These are phyloP conservation scores for Aethina tumida DNA, from an alignment of 1,140 invertebrate species.

Conservation along the genomic window DNA sequence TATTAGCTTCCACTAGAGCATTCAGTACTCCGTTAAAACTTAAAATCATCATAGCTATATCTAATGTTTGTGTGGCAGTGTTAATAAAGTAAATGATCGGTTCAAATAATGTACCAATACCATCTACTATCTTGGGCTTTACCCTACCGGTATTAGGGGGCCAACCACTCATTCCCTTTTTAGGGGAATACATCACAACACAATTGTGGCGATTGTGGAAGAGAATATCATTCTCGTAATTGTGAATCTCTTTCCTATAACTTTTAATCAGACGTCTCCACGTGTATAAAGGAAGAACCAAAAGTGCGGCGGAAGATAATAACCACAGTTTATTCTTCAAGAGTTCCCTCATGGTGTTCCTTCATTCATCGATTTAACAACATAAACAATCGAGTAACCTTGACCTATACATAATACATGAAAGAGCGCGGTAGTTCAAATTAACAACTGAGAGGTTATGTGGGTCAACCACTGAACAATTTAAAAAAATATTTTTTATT, in stretches of 20 bases:
- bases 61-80: conserved; percentile 12
- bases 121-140: conserved; percentile 8
- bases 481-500: no score
- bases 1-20: conserved; percentile 10
- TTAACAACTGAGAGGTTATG: no score
- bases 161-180: conserved; percentile 15
- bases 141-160: conserved; percentile 9
- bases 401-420: no score
- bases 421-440: no score
- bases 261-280: conserved; percentile 12
- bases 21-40: conserved; percentile 9
- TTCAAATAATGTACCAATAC: conserved; percentile 10
- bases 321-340: not conserved
- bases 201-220: conserved; percentile 18
- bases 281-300: conserved; percentile 9
- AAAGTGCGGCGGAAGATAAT: conserved; percentile 6
- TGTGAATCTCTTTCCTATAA: conserved; percentile 5
- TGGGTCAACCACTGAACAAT: no score
- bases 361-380: no score
- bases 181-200: conserved; percentile 14
- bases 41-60: conserved; percentile 16
- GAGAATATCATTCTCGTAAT: conserved; percentile 11
- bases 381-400: no score
- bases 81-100: conserved; percentile 20
- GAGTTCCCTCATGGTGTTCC: no score